These are phyloP conservation scores for Euzophera pinguis DNA, from an alignment of 2,888 invertebrate genomes.

Conservation along the genomic window DNA sequence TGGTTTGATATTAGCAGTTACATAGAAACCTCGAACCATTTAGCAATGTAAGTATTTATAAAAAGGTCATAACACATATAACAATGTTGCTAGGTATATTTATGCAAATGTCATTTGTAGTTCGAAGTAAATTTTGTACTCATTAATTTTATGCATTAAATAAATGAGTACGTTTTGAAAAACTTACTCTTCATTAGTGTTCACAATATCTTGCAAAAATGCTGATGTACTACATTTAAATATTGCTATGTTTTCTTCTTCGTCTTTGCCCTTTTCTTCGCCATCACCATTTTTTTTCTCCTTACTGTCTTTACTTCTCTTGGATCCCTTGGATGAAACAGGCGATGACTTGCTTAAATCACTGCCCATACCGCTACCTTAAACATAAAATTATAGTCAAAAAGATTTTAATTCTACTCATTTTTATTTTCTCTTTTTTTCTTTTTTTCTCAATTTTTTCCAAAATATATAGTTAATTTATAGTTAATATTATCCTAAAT, in stretches of 20 bases:
- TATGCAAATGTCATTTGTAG: too few species aligned
- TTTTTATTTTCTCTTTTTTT: not conserved
- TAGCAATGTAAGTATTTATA: too few species aligned
- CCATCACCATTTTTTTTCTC: conserved; percentile 79
- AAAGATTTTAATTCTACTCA: not conserved
- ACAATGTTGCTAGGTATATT: too few species aligned
- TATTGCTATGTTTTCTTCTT: conserved; percentile 81
- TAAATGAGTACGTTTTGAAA: not conserved
- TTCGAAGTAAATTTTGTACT: too few species aligned
- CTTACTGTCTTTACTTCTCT: conserved; percentile 86
- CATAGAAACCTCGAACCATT: too few species aligned
- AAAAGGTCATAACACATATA: too few species aligned
- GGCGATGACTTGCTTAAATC: conserved; percentile 89
- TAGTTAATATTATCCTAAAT: too few species aligned
- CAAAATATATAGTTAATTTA: too few species aligned
- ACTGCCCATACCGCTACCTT: conserved; percentile 85
- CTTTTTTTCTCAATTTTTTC: too few species aligned
- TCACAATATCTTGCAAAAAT: conserved; percentile 85
- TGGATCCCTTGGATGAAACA: conserved; percentile 87
- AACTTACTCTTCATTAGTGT: conserved; percentile 85
- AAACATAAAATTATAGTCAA: not conserved
- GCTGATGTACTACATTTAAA: conserved; percentile 85
- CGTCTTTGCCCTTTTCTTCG: conserved; percentile 80
- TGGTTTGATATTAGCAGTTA: too few species aligned
- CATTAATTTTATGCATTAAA: too few species aligned